A percentile compares a stretch with the other conserved stretches of the same genome.
These are phyloP conservation scores for Ciconia maguari DNA, from an alignment of 2,113 vertebrate species.

Conservation along the genomic window DNA sequence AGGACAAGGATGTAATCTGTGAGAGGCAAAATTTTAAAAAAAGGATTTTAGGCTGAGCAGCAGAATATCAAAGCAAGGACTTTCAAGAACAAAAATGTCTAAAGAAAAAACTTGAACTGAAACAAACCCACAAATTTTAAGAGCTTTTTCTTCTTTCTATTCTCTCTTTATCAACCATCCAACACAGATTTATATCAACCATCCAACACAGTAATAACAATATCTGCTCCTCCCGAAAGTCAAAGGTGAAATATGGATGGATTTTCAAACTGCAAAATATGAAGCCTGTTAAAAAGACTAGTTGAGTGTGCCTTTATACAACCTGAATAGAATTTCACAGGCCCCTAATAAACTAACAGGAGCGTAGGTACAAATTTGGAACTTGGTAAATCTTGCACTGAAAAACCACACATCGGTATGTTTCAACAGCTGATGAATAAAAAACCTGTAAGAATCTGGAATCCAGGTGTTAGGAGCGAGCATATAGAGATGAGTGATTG, in stretches of 20 bases:
- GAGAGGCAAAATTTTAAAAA: background rate
- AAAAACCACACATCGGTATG: background rate
- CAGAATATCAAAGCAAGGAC: background rate
- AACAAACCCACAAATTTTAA: background rate
- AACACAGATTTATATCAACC: background rate
- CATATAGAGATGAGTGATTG: background rate
- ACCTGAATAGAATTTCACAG: background rate
- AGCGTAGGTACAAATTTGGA: background rate
- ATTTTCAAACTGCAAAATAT: background rate
- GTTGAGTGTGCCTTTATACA: background rate
- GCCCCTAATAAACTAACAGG: background rate
- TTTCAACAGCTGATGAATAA: background rate
- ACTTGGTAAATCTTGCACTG: background rate
- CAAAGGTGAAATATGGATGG: background rate
- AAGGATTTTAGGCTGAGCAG: background rate
- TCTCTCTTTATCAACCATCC: background rate
- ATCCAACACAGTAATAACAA: background rate
- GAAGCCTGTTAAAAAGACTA: background rate
- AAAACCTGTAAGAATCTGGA: background rate
- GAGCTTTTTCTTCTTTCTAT: background rate
- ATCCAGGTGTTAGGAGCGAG: background rate
- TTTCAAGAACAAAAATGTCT: background rate
- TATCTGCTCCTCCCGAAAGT: background rate
- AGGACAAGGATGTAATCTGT: background rate
- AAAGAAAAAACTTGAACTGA: background rate